Evolutionary conservation across 2,113 vertebrate genomes (phyloP).

Genomic region (Sula dactylatra): DNA sequence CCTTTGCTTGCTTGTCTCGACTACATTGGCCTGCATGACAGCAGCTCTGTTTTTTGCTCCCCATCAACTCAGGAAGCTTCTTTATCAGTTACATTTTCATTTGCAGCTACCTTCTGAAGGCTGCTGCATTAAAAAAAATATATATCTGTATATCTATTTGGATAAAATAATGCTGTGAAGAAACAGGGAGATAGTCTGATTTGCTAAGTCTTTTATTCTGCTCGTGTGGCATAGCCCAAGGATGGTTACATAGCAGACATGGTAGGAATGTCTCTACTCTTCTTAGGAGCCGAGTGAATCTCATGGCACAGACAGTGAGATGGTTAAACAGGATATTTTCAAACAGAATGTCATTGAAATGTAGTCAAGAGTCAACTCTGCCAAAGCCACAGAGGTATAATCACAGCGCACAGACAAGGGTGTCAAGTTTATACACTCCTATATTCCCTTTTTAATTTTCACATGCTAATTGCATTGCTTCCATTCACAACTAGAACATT

Average conservation of each 20-base stretch:
- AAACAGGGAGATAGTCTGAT: neutral
- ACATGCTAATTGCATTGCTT: neutral
- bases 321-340: neutral
- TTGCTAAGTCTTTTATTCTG: neutral
- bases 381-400: neutral
- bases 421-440: neutral
- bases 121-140: neutral
- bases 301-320: neutral
- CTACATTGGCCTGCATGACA: accelerated
- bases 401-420: neutral
- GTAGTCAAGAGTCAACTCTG: neutral
- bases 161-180: neutral
- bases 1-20: neutral
- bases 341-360: neutral
- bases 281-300: neutral
- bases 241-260: neutral
- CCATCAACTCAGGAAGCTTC: neutral
- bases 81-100: neutral
- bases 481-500: neutral
- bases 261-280: neutral
- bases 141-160: neutral
- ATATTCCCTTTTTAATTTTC: neutral
- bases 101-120: neutral
- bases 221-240: accelerated
- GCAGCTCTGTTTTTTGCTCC: neutral